Base-by-base conservation (phyloP, 2,888 invertebrate species). In the Thera obeliscata region DNA sequence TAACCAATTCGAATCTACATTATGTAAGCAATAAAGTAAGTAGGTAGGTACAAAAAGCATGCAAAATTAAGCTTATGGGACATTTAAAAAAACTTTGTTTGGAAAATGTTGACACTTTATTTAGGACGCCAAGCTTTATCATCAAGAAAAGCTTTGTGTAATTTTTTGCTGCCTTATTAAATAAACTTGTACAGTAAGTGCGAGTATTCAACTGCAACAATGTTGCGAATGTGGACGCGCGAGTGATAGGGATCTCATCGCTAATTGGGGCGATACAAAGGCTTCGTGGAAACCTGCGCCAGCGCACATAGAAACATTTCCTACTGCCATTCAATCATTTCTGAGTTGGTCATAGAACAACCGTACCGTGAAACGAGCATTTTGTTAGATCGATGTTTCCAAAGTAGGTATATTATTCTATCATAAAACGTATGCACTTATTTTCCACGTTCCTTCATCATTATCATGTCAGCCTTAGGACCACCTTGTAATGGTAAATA, bases 211-310 rank as follows among this genome's bases (percentile, higher is more conserved):
- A 3, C 12, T 49, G 49, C 49, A 60, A 38, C 41, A 52, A 60
- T 11, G 50, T 52, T 41, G 36, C 52, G 3, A 7, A 46, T 2
- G 9, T 46, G 9, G 43, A 9, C 41, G 41, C 8, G 33, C 8
- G 33, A 61, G 8, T 11, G 55, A 38, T 2, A 50, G 22, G 11
- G 54, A 43, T 46, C n/a, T 46, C 55, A 36, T 61, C 50, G n/a
- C 7, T 61, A 61, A 61, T 55, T 61, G 61, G 61, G 7, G 36
- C 61, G 61, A 48, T 61, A 48, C n/a, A 35, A 7, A 48, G 12
- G 12, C 35, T 61, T 55, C 55, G 43, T 55, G 55, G 61, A 61
- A 61, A 36, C 36, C 5, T 48, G 56, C 46, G 46, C 48, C 48
- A 8, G 61, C 52, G 41, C 41, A 22, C 22, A 35, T 12, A 6